These are phyloP conservation scores for Poeciliopsis prolifica DNA, from an alignment of 2,113 vertebrate genomes.

Conservation along the genomic window DNA sequence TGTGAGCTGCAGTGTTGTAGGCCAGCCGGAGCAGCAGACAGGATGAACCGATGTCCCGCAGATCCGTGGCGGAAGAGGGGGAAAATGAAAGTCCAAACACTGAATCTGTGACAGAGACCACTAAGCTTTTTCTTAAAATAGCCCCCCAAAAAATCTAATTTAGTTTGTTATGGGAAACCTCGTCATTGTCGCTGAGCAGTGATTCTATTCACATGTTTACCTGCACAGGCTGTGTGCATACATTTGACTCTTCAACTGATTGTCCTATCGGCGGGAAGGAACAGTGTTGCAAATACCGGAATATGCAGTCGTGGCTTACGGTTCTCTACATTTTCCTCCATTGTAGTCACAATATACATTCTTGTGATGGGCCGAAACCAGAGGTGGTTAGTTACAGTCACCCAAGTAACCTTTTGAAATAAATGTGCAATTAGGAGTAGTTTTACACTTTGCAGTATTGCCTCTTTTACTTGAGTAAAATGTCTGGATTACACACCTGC, in stretches of 20 bases:
- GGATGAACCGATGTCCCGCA: slow-evolving; percentile 34
- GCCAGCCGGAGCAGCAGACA: slow-evolving; percentile 46
- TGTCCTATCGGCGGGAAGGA: neutral
- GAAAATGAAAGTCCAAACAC: slow-evolving; percentile 7
- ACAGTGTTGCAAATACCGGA: neutral
- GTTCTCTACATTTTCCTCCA: neutral
- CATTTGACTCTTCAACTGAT: neutral
- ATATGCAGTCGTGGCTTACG: neutral
- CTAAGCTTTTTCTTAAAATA: slow-evolving; percentile 11
- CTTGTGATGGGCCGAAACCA: neutral
- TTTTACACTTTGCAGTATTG: no score
- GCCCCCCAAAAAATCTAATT: neutral
- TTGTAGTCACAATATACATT: neutral
- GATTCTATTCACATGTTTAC: neutral
- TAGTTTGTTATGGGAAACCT: slow-evolving; percentile 13
- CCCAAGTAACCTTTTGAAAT: no score
- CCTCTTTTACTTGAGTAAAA: no score
- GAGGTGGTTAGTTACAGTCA: no score
- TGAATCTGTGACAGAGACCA: slow-evolving; percentile 17
- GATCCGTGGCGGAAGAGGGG: slow-evolving; percentile 9
- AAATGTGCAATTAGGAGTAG: no score
- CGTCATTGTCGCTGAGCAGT: neutral
- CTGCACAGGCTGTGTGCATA: neutral
- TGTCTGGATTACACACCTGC: no score
- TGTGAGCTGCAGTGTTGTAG: slow-evolving; percentile 32